These are phyloP conservation scores for Tragelaphus strepsiceros DNA, from an alignment of 2,113 vertebrate genomes.

Conservation along the genomic window DNA sequence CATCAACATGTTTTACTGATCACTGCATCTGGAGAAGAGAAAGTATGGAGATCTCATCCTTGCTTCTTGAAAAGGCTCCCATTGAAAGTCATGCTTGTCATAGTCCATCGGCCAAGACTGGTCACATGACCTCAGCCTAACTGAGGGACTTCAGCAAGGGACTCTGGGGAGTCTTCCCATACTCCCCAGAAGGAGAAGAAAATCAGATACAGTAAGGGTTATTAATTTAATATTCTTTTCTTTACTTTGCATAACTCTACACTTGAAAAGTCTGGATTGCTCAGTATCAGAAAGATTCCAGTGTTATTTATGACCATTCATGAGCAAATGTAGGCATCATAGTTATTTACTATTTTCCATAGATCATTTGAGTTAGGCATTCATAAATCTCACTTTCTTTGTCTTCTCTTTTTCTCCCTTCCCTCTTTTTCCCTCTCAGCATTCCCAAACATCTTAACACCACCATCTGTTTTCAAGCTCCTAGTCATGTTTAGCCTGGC, in stretches of 20 bases:
- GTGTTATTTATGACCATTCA: not conserved
- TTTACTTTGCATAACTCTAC: not conserved
- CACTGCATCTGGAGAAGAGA: not conserved
- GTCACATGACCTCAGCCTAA: not conserved
- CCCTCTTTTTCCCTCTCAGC: not conserved
- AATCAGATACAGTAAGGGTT: not conserved
- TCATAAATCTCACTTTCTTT: not conserved
- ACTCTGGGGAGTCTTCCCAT: not conserved
- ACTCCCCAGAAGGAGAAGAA: not conserved
- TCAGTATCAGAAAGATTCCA: not conserved
- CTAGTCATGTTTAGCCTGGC: not conserved
- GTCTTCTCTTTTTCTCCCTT: not conserved
- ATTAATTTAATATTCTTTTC: not conserved
- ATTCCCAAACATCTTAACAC: not conserved
- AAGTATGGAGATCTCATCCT: not conserved
- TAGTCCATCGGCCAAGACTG: not conserved
- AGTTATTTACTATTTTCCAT: not conserved
- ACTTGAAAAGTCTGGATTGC: not conserved
- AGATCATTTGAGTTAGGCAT: not conserved
- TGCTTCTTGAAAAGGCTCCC: not conserved
- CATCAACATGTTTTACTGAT: not conserved
- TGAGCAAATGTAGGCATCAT: not conserved
- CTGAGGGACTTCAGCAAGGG: not conserved
- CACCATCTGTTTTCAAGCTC: not conserved
- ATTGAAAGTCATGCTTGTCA: not conserved